Evolutionary conservation across 2,797 vertebrate genomes (phyloP).

Genomic region (Bovichtus variegatus): DNA sequence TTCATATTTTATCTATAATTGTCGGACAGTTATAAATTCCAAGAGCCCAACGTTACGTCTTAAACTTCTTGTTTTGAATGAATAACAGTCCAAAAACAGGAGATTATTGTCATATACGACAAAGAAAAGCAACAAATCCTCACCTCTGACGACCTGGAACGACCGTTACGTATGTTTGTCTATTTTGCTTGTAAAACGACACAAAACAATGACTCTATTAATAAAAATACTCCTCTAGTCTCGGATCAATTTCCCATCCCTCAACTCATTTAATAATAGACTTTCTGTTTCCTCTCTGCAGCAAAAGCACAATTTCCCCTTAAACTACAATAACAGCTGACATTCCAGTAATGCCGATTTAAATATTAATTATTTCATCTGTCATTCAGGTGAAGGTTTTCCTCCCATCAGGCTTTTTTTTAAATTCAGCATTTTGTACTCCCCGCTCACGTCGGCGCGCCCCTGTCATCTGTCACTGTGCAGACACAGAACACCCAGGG

Average conservation of each 20-base stretch:
- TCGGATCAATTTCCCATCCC: neutral
- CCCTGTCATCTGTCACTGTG: slow-evolving; percentile 26
- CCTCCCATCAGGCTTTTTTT: neutral
- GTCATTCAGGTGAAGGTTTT: slow-evolving; percentile 2
- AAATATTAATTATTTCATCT: neutral
- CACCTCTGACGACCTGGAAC: neutral
- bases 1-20: slow-evolving; percentile 1
- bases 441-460: slow-evolving; percentile 10
- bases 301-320: neutral
- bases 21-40: neutral
- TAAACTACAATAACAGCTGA: neutral
- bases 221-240: neutral
- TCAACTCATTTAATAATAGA: neutral
- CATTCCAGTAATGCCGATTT: neutral
- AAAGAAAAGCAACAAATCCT: neutral
- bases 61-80: neutral
- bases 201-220: neutral
- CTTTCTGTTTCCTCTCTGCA: neutral
- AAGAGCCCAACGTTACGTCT: too few relatives aligned
- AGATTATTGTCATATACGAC: neutral
- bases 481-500: slow-evolving; percentile 31
- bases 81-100: neutral
- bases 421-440: slow-evolving; percentile 12
- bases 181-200: neutral
- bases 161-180: neutral